Percentiles rank a stretch among this genome's conserved stretches.
Evolutionary conservation across 2,888 invertebrate genomes (phyloP).

Genomic region (Rhorus exstirpatorius): DNA sequence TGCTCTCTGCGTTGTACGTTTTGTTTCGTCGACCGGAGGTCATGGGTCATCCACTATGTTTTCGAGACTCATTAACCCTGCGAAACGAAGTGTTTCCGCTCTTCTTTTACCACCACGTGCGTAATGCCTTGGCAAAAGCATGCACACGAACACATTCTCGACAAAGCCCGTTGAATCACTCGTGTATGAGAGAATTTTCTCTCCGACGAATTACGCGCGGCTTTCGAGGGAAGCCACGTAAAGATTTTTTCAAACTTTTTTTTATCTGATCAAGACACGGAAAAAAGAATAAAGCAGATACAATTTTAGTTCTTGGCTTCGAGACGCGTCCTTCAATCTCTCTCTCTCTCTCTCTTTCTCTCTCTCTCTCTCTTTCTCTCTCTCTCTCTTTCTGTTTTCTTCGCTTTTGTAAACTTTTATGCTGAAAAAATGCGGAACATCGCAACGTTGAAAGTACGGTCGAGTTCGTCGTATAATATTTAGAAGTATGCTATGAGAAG

Average conservation of each 20-base stretch:
- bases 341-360: not conserved
- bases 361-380: not conserved
- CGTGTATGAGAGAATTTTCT: conserved; percentile 47
- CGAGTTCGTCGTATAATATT: too few species aligned
- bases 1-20: conserved; percentile 33
- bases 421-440: not conserved
- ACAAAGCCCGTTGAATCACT: conserved; percentile 29
- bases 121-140: conserved; percentile 8
- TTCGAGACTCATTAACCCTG: conserved; percentile 69
- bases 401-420: not conserved
- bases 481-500: too few species aligned
- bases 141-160: not conserved
- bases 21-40: conserved; percentile 59
- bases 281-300: conserved; percentile 32
- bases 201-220: conserved; percentile 43
- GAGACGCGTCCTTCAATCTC: not conserved
- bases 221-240: conserved; percentile 23
- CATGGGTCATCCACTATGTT: conserved; percentile 63
- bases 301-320: conserved; percentile 10
- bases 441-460: not conserved
- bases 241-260: conserved; percentile 23
- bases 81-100: conserved; percentile 60
- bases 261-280: conserved; percentile 34
- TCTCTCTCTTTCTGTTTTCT: not conserved
- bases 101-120: conserved; percentile 34